A percentile compares a stretch with the other conserved stretches of the same genome.
These are phyloP conservation scores for Acanthoscelides obtectus DNA, from an alignment of 2,888 invertebrate species.

Conservation along the genomic window DNA sequence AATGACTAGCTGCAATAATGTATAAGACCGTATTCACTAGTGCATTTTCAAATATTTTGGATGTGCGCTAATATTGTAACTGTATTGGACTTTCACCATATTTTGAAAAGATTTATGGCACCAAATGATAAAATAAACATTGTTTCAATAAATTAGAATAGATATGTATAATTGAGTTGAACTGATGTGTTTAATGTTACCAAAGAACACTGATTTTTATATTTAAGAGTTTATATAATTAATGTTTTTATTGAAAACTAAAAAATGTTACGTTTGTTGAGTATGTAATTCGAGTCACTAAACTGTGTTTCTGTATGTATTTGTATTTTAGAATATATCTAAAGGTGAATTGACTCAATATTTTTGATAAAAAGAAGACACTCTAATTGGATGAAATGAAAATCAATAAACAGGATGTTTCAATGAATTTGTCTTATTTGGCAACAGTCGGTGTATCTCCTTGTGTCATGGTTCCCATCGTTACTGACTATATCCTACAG, in stretches of 20 bases:
- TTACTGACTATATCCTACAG: too few species aligned
- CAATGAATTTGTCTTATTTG: not conserved
- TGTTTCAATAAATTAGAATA: not conserved
- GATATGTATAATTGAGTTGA: not conserved
- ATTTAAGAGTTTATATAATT: not conserved
- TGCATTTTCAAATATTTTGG: not conserved
- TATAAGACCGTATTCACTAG: too few species aligned
- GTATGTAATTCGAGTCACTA: not conserved
- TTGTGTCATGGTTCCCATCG: too few species aligned
- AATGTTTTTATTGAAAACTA: not conserved
- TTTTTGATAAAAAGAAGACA: too few species aligned
- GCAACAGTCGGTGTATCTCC: too few species aligned
- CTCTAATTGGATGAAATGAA: not conserved
- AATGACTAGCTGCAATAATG: too few species aligned
- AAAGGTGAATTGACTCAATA: too few species aligned
- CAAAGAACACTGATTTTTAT: slow-evolving; percentile 13
- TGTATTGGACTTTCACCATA: not conserved
- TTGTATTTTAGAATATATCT: not conserved
- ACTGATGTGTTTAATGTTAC: slow-evolving; percentile 19
- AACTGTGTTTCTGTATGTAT: not conserved
- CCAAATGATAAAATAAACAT: too few species aligned
- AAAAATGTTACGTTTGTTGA: not conserved
- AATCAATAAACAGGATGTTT: not conserved
- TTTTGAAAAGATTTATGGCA: not conserved
- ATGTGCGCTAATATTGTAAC: not conserved